Evolutionary conservation across 1,140 invertebrate genomes (phyloP), one percentile per base, ranked within the genome.

Genomic region (Drosophila insularis): DNA sequence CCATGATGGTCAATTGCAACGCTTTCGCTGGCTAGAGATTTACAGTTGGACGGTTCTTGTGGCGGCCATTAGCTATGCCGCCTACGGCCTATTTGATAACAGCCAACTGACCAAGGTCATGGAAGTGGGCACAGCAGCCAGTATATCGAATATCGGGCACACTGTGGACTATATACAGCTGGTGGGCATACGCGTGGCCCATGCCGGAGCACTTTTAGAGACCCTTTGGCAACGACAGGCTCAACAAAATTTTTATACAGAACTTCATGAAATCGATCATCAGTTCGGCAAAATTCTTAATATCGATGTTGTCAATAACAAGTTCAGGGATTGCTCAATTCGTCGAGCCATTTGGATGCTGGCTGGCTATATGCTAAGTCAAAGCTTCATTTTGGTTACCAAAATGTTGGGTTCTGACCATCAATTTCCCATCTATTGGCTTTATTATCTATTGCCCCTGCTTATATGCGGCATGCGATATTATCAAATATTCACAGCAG

Each of bases 131-230:
- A 37, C 14, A 5, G 63, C 63, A 32, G 66, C 68, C 1, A 54
- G 46, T 17, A 68, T 89, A 19, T 68, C 64, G 0, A 71, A 69
- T 43, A 76, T 91, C 35, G 90, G 90, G 0, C 65, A 89, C 50
- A 91, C 81, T 0, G 81, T 91, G 10, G 90, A 91, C 66, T 89
- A 67, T 14, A 90, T 91, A 43, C 90, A 91, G 66, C 35, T 91
- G 71, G 69, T 90, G 27, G 89, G 90, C 55, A 85, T 91, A 40
- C 87, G 90, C 3, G 68, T 91, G 27, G 74, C 90, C 0, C 90
- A 91, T 31, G 58, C 71, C 19, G 70, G 71, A 1, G 77, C 75
- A 0, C 60, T 91, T 23, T 39, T 85, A 3, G 90, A 91, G 60
- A 61, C 89, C 0, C 46, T 91, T 2, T 66, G 75, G 56, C 89